Evolutionary conservation across 2,113 vertebrate genomes (phyloP).

Genomic region (Pyrgilauda ruficollis): DNA sequence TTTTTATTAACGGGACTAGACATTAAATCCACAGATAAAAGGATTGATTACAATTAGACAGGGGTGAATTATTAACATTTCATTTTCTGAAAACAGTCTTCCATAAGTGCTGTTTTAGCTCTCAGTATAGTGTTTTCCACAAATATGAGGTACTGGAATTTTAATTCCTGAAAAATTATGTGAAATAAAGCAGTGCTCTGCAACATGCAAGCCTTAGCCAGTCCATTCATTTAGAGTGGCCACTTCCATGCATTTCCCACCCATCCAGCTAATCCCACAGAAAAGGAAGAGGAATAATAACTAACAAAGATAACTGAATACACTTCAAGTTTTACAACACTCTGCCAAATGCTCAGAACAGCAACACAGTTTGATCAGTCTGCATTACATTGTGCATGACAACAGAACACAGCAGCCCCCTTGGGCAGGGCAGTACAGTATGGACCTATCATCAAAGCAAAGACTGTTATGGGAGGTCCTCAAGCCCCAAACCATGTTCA

Average conservation of each 20-base stretch:
- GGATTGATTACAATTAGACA: not conserved
- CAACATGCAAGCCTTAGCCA: not conserved
- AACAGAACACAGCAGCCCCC: not conserved
- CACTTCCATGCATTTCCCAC: not conserved
- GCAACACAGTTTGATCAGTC: not conserved
- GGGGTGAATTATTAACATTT: not conserved
- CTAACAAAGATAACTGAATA: not conserved
- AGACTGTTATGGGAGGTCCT: not conserved
- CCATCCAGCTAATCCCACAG: not conserved
- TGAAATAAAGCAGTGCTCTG: not conserved
- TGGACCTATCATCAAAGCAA: not conserved
- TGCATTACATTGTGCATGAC: not conserved
- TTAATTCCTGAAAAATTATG: not conserved
- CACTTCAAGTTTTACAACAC: not conserved
- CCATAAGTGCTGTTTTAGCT: not conserved
- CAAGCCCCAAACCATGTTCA: not conserved
- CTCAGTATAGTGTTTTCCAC: not conserved
- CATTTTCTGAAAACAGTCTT: not conserved
- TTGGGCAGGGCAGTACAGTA: not conserved
- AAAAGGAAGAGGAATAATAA: not conserved
- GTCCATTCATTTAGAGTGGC: not conserved
- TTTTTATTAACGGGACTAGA: not conserved
- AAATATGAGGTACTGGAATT: not conserved
- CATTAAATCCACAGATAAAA: not conserved
- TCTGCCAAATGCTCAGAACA: not conserved